Evolutionary conservation across 1,140 invertebrate genomes (phyloP), one percentile per base, ranked within the genome.

Genomic region (Drosophila tristis): DNA sequence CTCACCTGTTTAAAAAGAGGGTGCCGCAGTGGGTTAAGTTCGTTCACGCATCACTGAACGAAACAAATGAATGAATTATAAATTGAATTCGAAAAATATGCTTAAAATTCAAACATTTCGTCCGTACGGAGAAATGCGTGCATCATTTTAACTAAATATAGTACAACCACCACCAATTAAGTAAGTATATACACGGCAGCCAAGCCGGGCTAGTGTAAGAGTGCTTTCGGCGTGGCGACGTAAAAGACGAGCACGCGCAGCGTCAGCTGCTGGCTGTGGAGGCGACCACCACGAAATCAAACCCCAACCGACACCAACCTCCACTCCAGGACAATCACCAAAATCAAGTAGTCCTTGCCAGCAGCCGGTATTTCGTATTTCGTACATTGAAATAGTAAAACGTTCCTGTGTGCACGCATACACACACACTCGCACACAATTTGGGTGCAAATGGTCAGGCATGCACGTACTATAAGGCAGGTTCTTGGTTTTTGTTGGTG

Each of bases 231-330:
- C 59, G 68, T 74, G 63, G 67, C 77, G 67, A 77, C 55, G 77
- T 86, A 80, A 76, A 85, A 76, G 57, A 42, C 58, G 60, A 86
- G 78, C 81, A 86, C 81, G 81, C 77, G 81, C 77, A 86, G 73
- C 74, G 80, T 86, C 80, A 86, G 80, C 80, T 77, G 80, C 80
- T 85, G 66, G 49, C 49, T 62, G 63, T 53, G 59, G 61, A 73
- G 80, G 49, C 59, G 50, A 44, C 71, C 43, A 65, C 44, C 44
- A 49, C 62, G 59, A 43, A 75, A 50, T 20, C 20, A 20, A 20
- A 20, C 59, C 75, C 80, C 65, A 59, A 63, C 72, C 78, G 72
- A 63, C 64, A 74, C 54, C 74, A 51, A 35, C 16, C 57, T 55
- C 57, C 50, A 67, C 44, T 57, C 55, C 43, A 49, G 20, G 20